A percentile compares a stretch with the other conserved stretches of the same genome.
Conservation (phyloP, 2,888 invertebrate species). For the Schizotus pectinicornis region DNA sequence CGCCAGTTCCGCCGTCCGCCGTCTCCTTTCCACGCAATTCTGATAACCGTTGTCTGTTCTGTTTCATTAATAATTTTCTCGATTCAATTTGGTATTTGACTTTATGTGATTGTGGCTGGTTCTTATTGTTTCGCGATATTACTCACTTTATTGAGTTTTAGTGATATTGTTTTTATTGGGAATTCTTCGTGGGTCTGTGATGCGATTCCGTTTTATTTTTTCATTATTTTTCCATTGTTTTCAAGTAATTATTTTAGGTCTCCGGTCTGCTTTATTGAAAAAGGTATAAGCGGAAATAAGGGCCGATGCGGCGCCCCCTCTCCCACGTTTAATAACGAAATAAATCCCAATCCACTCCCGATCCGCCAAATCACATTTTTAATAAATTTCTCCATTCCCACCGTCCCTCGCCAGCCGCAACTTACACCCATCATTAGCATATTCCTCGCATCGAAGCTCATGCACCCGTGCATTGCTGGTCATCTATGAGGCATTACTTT, state of each 20-base stretch:
- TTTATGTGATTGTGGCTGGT: slow-evolving; percentile 53
- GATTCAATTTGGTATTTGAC: slow-evolving; percentile 57
- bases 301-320: too few relatives aligned
- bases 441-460: too few relatives aligned
- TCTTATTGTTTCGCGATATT: slow-evolving; percentile 54
- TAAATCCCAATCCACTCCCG: too few relatives aligned
- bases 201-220: slow-evolving; percentile 47
- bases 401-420: too few relatives aligned
- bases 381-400: too few relatives aligned
- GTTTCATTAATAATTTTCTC: slow-evolving; percentile 57
- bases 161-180: slow-evolving; percentile 53
- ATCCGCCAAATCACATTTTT: too few relatives aligned
- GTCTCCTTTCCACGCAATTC: slow-evolving; percentile 26
- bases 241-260: slow-evolving; percentile 48
- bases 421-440: too few relatives aligned
- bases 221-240: slow-evolving; percentile 52
- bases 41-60: slow-evolving; percentile 49
- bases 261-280: slow-evolving; percentile 33
- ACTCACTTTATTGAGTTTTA: slow-evolving; percentile 55
- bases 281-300: slow-evolving; percentile 34
- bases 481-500: too few relatives aligned
- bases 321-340: too few relatives aligned
- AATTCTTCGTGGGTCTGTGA: slow-evolving; percentile 43
- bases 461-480: too few relatives aligned
- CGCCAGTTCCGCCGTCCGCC: not conserved